A percentile compares a stretch with the other conserved stretches of the same genome.
Conservation (phyloP, 2,113 vertebrate genomes). For the Zosterops pallidus region DNA sequence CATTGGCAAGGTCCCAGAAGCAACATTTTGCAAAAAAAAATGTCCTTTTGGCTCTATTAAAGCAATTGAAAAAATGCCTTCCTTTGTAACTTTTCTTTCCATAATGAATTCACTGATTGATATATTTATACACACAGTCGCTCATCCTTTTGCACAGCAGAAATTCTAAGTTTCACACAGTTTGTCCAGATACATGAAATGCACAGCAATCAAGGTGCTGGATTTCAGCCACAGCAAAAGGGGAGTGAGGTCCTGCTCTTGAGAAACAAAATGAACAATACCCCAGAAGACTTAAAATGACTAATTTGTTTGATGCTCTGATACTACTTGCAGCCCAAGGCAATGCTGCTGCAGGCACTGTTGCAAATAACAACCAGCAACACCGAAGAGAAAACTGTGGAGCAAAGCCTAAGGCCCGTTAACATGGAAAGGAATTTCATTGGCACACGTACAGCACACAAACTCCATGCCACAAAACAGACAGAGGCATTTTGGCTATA, state of each 20-base stretch:
- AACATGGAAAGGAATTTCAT: neutral
- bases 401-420: neutral
- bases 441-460: neutral
- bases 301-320: neutral
- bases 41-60: neutral
- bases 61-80: accelerated
- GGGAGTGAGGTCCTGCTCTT: neutral
- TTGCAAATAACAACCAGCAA: neutral
- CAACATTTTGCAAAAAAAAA: neutral
- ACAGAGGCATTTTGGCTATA: neutral
- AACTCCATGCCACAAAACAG: neutral
- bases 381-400: neutral
- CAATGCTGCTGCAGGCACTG: neutral
- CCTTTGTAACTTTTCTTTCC: neutral
- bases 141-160: neutral
- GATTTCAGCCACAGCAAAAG: neutral
- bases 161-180: neutral
- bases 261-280: neutral
- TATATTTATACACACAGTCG: neutral
- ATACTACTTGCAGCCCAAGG: neutral
- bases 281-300: neutral
- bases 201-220: neutral
- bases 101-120: neutral
- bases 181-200: neutral
- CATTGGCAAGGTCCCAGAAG: neutral